Conservation (phyloP, 2,113 vertebrate species). For the Protomyctophum bolini region DNA sequence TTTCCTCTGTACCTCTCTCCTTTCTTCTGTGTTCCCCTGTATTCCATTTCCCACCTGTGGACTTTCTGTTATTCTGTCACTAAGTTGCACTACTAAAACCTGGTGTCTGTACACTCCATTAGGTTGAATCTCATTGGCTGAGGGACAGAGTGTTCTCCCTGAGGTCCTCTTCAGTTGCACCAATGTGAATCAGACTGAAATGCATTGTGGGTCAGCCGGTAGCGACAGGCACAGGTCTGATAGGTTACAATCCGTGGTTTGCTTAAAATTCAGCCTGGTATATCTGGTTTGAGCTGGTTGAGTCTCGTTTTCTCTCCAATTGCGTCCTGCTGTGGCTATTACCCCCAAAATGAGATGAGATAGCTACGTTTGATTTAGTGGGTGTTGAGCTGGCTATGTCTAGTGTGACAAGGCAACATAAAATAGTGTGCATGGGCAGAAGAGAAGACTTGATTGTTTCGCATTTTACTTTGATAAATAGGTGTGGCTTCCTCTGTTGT, state of each 20-base stretch:
- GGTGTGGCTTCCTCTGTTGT: slow-evolving; percentile 5
- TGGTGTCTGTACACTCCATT: slow-evolving; percentile 17
- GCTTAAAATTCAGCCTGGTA: slow-evolving; percentile 26
- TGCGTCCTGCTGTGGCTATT: slow-evolving; percentile 18
- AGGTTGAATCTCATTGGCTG: slow-evolving; percentile 28
- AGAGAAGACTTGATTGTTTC: slow-evolving; percentile 29
- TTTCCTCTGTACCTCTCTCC: background rate
- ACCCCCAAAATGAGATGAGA: background rate
- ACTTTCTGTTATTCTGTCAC: slow-evolving; percentile 9
- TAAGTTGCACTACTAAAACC: background rate
- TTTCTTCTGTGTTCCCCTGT: background rate
- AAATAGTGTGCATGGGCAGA: slow-evolving; percentile 8
- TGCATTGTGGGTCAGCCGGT: slow-evolving; percentile 43
- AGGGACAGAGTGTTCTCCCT: slow-evolving; percentile 46
- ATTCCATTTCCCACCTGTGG: background rate
- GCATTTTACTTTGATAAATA: slow-evolving; percentile 7
- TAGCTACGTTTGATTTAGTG: slow-evolving; percentile 26
- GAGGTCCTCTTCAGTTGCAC: slow-evolving; percentile 44
- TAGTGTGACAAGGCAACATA: slow-evolving; percentile 24
- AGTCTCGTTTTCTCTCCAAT: slow-evolving; percentile 26
- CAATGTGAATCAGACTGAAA: slow-evolving; percentile 28
- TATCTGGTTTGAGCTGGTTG: slow-evolving; percentile 29
- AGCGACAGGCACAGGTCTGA: slow-evolving; percentile 49
- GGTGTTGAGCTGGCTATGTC: slow-evolving; percentile 5
- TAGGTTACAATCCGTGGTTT: slow-evolving; percentile 52